phyloP scores from a whole-genome alignment of 2,888 invertebrate species.

The Heliconius ethilla region DNA sequence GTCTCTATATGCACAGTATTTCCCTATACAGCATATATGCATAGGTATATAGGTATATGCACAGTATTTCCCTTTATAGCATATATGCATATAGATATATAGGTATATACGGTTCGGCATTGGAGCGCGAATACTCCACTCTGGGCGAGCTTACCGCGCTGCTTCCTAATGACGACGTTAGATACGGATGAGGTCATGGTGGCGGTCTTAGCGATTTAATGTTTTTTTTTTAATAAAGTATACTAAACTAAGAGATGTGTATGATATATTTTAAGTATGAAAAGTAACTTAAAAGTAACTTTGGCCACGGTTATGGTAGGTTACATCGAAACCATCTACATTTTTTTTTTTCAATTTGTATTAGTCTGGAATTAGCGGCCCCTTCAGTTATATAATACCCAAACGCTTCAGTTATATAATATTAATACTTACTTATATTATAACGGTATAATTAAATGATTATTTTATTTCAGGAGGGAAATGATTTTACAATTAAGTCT shows the following conservation, averaged over 20 bases:
- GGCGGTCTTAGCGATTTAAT: constrained; percentile 38
- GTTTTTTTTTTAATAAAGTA: not conserved
- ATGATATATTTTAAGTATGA: no score
- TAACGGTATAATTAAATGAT: no score
- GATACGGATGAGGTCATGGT: constrained; percentile 46
- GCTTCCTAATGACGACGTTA: constrained; percentile 66
- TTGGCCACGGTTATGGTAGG: no score
- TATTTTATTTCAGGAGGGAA: no score
- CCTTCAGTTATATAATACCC: no score
- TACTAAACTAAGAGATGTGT: not conserved
- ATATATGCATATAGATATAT: constrained; percentile 40
- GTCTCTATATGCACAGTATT: constrained; percentile 33
- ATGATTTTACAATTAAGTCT: no score
- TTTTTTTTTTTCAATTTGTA: no score
- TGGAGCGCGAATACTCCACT: constrained; percentile 64
- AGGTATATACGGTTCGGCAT: constrained; percentile 45
- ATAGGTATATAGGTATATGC: constrained; percentile 37
- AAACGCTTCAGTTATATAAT: no score
- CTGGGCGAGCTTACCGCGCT: constrained; percentile 67
- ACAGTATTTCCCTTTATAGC: constrained; percentile 31
- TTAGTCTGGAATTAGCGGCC: no score
- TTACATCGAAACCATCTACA: no score
- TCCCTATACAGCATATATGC: constrained; percentile 28
- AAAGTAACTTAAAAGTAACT: no score
- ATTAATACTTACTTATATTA: no score